Evolutionary conservation across 2,797 vertebrate genomes (phyloP).

Genomic region (Gymnoscopelus microlampas): DNA sequence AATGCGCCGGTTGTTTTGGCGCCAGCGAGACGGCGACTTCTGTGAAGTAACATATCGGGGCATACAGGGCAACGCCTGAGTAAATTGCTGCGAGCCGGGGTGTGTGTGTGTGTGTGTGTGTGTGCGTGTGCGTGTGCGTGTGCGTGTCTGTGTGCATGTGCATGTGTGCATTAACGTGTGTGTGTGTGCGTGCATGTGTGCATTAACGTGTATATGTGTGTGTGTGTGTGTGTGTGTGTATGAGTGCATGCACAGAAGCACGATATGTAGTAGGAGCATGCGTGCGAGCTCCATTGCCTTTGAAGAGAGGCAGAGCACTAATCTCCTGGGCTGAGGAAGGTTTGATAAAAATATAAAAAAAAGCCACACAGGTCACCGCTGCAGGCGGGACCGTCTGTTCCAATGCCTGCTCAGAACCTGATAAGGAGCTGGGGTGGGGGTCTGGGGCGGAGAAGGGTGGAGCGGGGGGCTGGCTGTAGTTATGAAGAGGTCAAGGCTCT

Average conservation of each 20-base stretch:
- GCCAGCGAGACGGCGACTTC: slow-evolving; percentile 37
- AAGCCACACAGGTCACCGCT: slow-evolving; percentile 59
- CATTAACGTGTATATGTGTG: slow-evolving; percentile 23
- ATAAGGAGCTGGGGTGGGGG: slow-evolving; percentile 3
- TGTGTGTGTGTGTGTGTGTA: slow-evolving; percentile 18
- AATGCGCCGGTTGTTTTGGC: slow-evolving; percentile 67
- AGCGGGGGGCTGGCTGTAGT: slow-evolving; percentile 55
- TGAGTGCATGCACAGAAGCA: slow-evolving; percentile 17
- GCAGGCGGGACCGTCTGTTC: slow-evolving; percentile 51
- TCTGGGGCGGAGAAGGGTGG: neutral
- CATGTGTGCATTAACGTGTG: slow-evolving; percentile 15
- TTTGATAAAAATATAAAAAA: slow-evolving; percentile 61
- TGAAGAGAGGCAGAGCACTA: slow-evolving; percentile 20
- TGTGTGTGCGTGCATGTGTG: slow-evolving; percentile 27
- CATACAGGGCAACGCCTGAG: slow-evolving; percentile 22
- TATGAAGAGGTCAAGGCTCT: slow-evolving; percentile 73
- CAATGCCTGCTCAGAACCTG: slow-evolving; percentile 61
- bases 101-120: slow-evolving; percentile 12
- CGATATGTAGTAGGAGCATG: no score
- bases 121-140: slow-evolving; percentile 22
- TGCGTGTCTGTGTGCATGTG: slow-evolving; percentile 17
- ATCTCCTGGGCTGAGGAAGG: slow-evolving; percentile 39
- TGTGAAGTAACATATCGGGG: slow-evolving; percentile 43
- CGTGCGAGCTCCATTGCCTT: slow-evolving; percentile 2
- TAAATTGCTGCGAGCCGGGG: slow-evolving; percentile 1